Evolutionary conservation across 2,888 invertebrate genomes (phyloP).

Genomic region (Melinaea menophilus): DNA sequence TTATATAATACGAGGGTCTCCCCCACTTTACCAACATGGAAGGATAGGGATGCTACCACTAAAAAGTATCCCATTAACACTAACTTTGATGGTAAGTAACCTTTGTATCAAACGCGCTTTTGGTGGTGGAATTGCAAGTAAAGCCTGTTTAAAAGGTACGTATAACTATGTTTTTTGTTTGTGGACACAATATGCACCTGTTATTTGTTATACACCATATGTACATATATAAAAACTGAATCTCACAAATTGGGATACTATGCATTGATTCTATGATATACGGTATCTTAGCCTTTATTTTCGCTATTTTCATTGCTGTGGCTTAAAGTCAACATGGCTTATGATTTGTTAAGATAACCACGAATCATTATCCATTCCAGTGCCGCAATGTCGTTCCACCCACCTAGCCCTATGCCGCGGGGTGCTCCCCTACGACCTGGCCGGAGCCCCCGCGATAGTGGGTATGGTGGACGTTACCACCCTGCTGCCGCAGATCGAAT

Average conservation of each 20-base stretch:
- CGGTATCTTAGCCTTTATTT: no score
- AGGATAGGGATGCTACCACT: conserved; percentile 61
- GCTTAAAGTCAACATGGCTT: neutral
- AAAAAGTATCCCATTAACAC: conserved; percentile 64
- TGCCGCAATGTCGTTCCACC: conserved; percentile 73
- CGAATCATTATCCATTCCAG: conserved; percentile 44
- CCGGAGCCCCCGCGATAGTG: conserved; percentile 69
- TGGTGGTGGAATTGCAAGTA: conserved; percentile 13
- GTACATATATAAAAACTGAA: no score
- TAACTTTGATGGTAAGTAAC: conserved; percentile 64
- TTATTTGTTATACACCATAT: neutral
- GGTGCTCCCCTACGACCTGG: conserved; percentile 82
- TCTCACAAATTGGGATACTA: no score
- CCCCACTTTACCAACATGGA: conserved; percentile 79
- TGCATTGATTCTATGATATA: no score
- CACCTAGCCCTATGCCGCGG: conserved; percentile 77
- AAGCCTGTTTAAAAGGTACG: conserved; percentile 3
- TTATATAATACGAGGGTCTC: conserved; percentile 77
- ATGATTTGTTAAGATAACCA: neutral
- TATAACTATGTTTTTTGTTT: neutral
- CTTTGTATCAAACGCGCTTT: conserved; percentile 24
- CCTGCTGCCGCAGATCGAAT: conserved; percentile 77
- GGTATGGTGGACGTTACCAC: conserved; percentile 56
- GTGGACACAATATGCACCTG: neutral
- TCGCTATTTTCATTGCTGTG: neutral